Conservation (phyloP, 2,113 vertebrate genomes). For the Dromaius novaehollandiae region DNA sequence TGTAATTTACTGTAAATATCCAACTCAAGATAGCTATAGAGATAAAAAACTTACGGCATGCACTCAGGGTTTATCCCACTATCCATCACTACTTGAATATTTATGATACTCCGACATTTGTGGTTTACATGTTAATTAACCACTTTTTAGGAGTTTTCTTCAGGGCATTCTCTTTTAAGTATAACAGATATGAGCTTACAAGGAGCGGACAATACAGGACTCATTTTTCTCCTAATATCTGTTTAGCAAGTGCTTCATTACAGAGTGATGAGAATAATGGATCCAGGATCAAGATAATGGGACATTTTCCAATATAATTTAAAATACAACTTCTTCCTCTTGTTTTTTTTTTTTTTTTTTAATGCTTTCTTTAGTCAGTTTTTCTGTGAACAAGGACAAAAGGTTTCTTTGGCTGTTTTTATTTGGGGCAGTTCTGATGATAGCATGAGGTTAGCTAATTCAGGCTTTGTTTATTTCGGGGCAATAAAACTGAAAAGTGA, state of each 20-base stretch:
- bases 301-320: not conserved
- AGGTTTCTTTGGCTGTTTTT: not conserved
- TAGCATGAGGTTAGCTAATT: not conserved
- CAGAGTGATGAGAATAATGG: not conserved
- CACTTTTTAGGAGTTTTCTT: conserved; percentile 30
- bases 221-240: not conserved
- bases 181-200: conserved; percentile 9
- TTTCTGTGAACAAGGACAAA: not conserved
- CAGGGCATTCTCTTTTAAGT: conserved; percentile 25
- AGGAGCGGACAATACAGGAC: not conserved
- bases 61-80: conserved; percentile 57
- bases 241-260: not conserved
- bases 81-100: conserved; percentile 47
- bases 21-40: conserved; percentile 43
- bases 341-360: not conserved
- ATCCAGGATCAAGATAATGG: not conserved
- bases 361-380: not conserved
- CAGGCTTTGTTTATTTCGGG: not conserved
- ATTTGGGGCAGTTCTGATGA: not conserved
- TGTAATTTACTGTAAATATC: conserved; percentile 80
- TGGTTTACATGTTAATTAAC: conserved; percentile 71
- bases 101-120: conserved; percentile 43
- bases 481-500: not conserved
- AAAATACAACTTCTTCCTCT: not conserved
- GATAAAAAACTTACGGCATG: conserved; percentile 57